These are phyloP conservation scores for Caenorhabditis brenneri DNA, from an alignment of 1,140 invertebrate genomes.

Conservation along the genomic window DNA sequence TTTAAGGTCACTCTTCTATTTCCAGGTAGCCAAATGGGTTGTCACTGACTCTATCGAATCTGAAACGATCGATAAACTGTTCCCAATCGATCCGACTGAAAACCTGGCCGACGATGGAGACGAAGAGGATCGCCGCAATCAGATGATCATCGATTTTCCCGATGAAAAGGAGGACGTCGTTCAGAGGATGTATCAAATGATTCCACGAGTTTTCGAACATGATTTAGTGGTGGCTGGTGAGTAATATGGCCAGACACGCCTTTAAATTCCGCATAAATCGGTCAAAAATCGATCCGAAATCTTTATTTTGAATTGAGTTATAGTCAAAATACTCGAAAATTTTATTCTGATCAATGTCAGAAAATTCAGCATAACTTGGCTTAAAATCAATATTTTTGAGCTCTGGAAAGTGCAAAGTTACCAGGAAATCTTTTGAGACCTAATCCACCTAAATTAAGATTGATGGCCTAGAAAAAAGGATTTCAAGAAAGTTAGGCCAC, in stretches of 20 bases:
- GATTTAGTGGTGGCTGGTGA: conserved; percentile 7
- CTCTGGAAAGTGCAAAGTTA: too few species aligned
- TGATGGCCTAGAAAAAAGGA: too few species aligned
- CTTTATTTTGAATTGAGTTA: too few species aligned
- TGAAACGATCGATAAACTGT: conserved; percentile 2
- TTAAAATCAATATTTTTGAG: too few species aligned
- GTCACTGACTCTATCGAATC: background rate
- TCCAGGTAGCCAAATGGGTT: conserved; percentile 24
- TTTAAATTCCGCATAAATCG: too few species aligned
- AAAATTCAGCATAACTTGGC: too few species aligned
- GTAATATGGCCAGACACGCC: background rate
- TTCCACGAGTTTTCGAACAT: conserved; percentile 16
- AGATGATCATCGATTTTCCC: conserved; percentile 25
- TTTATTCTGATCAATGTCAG: too few species aligned
- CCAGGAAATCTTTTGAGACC: too few species aligned
- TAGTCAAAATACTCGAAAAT: too few species aligned
- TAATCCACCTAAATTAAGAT: too few species aligned
- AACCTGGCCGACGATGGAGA: background rate
- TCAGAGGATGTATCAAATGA: conserved; percentile 27
- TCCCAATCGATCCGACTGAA: background rate
- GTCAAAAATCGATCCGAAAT: too few species aligned
- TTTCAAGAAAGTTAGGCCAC: too few species aligned
- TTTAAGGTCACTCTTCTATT: background rate
- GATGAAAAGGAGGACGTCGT: background rate
- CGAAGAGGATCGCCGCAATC: conserved; percentile 1